Conservation (phyloP, 2,888 invertebrate genomes). For the Prosopocoilus inquinatus region DNA sequence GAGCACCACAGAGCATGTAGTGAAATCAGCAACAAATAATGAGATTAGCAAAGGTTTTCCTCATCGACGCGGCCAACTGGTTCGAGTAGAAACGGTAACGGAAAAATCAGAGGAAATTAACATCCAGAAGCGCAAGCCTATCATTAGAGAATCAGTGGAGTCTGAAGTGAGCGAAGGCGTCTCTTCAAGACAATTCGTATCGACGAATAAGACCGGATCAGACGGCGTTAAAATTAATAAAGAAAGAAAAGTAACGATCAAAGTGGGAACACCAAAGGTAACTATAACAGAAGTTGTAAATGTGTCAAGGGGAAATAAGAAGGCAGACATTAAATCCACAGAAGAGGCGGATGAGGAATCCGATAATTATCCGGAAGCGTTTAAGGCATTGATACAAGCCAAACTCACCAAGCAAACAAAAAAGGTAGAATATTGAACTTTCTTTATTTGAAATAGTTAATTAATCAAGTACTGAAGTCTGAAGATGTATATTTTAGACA, state of each 20-base stretch:
- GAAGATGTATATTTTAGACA: no score
- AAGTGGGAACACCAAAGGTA: conserved; percentile 13
- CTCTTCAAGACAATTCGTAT: conserved; percentile 39
- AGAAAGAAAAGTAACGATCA: conserved; percentile 16
- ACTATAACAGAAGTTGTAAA: conserved; percentile 14
- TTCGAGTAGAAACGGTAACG: conserved; percentile 32
- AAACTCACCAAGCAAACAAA: conserved; percentile 44
- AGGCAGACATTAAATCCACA: conserved; percentile 32
- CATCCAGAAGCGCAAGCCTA: conserved; percentile 11
- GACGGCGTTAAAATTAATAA: conserved; percentile 7
- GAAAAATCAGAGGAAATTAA: conserved; percentile 19
- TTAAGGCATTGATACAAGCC: conserved; percentile 63
- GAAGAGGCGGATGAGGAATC: conserved; percentile 52
- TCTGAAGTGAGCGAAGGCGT: conserved; percentile 44
- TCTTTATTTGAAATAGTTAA: no score
- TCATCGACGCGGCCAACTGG: conserved; percentile 8
- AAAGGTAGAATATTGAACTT: conserved; percentile 3
- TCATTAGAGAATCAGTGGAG: conserved; percentile 41
- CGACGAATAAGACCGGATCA: conserved; percentile 21
- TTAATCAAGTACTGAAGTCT: no score
- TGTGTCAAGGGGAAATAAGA: conserved; percentile 32
- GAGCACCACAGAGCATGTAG: conserved; percentile 37
- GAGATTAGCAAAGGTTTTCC: conserved; percentile 14
- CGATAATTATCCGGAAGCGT: conserved; percentile 66
- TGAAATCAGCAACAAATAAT: conserved; percentile 31